A percentile compares a stretch with the other conserved stretches of the same genome.
Evolutionary conservation across 2,797 vertebrate genomes (phyloP).

Genomic region (Rhinophrynus dorsalis): DNA sequence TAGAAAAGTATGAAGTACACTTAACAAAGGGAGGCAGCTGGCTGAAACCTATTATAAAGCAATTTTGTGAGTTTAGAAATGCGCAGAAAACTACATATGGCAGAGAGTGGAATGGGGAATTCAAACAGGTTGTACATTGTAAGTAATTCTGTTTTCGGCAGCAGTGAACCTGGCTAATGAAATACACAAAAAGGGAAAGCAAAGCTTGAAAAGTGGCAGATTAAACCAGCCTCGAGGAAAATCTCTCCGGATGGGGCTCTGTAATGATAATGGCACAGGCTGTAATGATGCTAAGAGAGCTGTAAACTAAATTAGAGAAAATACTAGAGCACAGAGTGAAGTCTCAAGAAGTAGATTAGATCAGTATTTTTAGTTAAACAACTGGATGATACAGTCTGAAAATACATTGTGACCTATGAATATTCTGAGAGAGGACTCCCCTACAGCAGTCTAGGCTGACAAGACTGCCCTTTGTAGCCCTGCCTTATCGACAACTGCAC

Average conservation of each 20-base stretch:
- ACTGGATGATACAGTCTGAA: conserved; percentile 44
- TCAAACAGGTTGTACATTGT: conserved; percentile 58
- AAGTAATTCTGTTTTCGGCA: conserved; percentile 50
- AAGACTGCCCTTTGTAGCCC: no score
- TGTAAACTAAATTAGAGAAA: conserved; percentile 52
- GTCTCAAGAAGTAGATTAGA: conserved; percentile 41
- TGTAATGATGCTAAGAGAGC: conserved; percentile 47
- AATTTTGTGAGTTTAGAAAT: conserved; percentile 54
- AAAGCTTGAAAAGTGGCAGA: conserved; percentile 56
- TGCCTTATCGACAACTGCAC: no score
- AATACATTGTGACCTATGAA: conserved; percentile 7
- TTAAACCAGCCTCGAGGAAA: conserved; percentile 54
- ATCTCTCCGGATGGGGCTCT: conserved; percentile 48
- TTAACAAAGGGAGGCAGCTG: conserved; percentile 55
- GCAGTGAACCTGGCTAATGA: conserved; percentile 57
- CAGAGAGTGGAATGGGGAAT: conserved; percentile 50
- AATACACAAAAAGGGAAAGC: conserved; percentile 53
- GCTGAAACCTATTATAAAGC: conserved; percentile 50
- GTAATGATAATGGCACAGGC: conserved; percentile 54
- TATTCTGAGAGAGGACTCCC: no score
- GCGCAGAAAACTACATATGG: conserved; percentile 53
- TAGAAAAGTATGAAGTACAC: conserved; percentile 39
- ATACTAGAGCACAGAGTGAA: conserved; percentile 22
- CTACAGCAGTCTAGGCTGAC: no score
- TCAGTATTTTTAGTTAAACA: conserved; percentile 45